Percentiles rank a stretch among this genome's conserved stretches.
These are phyloP conservation scores for Pterostichus madidus DNA, from an alignment of 2,888 invertebrate species.

Conservation along the genomic window DNA sequence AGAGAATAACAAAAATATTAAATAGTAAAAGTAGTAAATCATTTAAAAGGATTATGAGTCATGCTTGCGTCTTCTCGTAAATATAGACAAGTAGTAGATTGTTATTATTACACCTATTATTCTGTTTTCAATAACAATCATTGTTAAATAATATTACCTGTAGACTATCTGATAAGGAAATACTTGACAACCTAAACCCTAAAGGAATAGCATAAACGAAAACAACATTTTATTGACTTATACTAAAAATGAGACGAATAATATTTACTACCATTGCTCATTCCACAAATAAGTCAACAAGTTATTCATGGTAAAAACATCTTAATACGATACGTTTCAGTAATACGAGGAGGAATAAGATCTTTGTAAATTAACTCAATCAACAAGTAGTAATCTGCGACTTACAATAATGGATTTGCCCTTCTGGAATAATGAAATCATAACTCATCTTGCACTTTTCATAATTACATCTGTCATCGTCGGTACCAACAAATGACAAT, in stretches of 20 bases:
- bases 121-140: slow-evolving; percentile 8
- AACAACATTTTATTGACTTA: slow-evolving; percentile 2
- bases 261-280: not conserved
- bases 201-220: not conserved
- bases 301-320: slow-evolving; percentile 6
- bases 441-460: slow-evolving; percentile 36
- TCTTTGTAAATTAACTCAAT: slow-evolving; percentile 14
- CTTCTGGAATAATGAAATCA: slow-evolving; percentile 49
- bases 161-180: not conserved
- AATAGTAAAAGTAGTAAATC: too few relatives aligned
- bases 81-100: not conserved
- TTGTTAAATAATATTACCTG: slow-evolving; percentile 23
- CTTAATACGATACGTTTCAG: not conserved
- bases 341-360: not conserved
- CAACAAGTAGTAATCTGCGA: not conserved
- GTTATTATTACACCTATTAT: not conserved
- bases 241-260: not conserved
- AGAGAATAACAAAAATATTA: too few relatives aligned
- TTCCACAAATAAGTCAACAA: not conserved
- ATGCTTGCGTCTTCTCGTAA: not conserved
- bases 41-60: not conserved
- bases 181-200: not conserved
- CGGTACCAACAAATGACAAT: slow-evolving; percentile 8
- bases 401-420: slow-evolving; percentile 39
- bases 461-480: slow-evolving; percentile 59